Percentiles rank a stretch among this genome's conserved stretches.
Conservation (phyloP, 2,888 invertebrate species). For the Dasysyrphus tricinctus region DNA sequence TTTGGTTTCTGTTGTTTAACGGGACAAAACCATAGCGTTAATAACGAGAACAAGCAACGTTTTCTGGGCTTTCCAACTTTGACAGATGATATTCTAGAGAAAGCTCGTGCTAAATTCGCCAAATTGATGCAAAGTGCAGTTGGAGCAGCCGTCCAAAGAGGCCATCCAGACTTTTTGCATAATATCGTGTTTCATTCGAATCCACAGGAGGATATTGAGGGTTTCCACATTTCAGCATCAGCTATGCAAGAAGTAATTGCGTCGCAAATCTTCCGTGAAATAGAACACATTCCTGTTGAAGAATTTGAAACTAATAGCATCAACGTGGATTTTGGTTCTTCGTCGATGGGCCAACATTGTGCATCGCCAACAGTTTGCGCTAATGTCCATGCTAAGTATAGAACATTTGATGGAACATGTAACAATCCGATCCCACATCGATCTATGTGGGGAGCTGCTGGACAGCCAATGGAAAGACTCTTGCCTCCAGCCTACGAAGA, state of each 20-base stretch:
- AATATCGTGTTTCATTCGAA: slow-evolving; percentile 81
- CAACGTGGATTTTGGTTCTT: slow-evolving; percentile 80
- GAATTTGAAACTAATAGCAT: slow-evolving; percentile 82
- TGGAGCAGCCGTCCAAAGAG: slow-evolving; percentile 80
- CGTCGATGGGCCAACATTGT: slow-evolving; percentile 80
- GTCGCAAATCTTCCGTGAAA: slow-evolving; percentile 84
- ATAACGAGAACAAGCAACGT: slow-evolving; percentile 21
- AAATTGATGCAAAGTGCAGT: slow-evolving; percentile 82
- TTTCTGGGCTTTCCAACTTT: slow-evolving; percentile 27
- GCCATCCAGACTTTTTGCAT: slow-evolving; percentile 82
- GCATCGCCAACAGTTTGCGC: slow-evolving; percentile 84
- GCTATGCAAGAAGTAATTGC: slow-evolving; percentile 85
- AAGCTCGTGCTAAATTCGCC: slow-evolving; percentile 81
- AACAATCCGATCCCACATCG: slow-evolving; percentile 86
- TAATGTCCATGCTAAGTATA: slow-evolving; percentile 84
- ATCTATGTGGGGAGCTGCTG: slow-evolving; percentile 87
- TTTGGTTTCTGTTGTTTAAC: slow-evolving; percentile 87
- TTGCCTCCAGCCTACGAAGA: slow-evolving; percentile 88
- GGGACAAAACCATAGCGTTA: slow-evolving; percentile 85
- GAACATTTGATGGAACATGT: slow-evolving; percentile 92
- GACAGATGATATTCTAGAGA: slow-evolving; percentile 77
- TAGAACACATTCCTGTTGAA: slow-evolving; percentile 80
- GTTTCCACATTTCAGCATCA: slow-evolving; percentile 83
- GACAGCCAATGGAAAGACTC: slow-evolving; percentile 87
- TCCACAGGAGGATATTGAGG: slow-evolving; percentile 82